phyloP scores from a whole-genome alignment of 2,797 vertebrate species.

The Chelon auratus region DNA sequence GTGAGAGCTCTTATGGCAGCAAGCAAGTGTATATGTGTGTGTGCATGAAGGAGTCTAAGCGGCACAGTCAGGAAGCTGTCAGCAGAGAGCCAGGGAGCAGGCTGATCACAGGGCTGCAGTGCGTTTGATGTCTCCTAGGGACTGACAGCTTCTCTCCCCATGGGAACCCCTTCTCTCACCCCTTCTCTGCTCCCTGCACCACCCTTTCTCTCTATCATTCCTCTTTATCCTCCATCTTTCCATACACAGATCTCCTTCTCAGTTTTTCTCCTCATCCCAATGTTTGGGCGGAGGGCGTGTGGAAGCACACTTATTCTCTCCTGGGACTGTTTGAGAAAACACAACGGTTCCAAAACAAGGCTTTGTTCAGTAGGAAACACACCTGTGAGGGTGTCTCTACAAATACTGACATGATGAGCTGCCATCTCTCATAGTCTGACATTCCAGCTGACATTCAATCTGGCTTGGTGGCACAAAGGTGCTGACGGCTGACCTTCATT shows the following conservation, averaged over 20 bases:
- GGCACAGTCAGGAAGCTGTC: constrained; percentile 83
- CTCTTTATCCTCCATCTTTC: constrained; percentile 65
- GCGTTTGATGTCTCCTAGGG: constrained; percentile 87
- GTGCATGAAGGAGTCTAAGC: constrained; percentile 74
- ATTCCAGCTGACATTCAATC: constrained; percentile 76
- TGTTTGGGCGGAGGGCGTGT: constrained; percentile 40
- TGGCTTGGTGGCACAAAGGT: constrained; percentile 49
- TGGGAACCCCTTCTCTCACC: constrained; percentile 70
- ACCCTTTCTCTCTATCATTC: constrained; percentile 61
- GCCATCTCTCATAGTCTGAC: constrained; percentile 74
- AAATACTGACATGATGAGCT: constrained; percentile 79
- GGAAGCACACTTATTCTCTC: constrained; percentile 54
- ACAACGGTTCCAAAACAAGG: constrained; percentile 57
- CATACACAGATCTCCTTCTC: constrained; percentile 39
- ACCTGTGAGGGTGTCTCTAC: constrained; percentile 66
- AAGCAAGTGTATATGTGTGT: constrained; percentile 40
- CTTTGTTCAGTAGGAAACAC: constrained; percentile 63
- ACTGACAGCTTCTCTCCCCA: constrained; percentile 84
- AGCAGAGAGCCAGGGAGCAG: constrained; percentile 80
- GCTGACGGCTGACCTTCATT: constrained; percentile 69
- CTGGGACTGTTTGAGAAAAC: constrained; percentile 60
- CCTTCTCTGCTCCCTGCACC: constrained; percentile 60
- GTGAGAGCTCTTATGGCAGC: constrained; percentile 59
- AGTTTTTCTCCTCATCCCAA: constrained; percentile 35
- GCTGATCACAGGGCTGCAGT: constrained; percentile 84